phyloP scores from a whole-genome alignment of 2,888 invertebrate species.

The Notodonta ziczac region DNA sequence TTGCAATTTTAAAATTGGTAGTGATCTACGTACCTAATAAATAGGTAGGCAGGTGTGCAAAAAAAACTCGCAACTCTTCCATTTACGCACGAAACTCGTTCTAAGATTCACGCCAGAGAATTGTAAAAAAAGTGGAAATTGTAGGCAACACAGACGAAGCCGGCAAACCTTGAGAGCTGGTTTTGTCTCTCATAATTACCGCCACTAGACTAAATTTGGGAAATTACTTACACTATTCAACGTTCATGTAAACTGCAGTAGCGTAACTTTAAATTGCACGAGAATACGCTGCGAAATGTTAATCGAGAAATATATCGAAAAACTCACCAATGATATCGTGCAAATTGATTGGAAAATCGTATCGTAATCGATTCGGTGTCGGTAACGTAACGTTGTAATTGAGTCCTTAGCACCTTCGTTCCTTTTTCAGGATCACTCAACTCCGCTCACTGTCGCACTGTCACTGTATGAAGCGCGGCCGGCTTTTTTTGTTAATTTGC shows the following conservation, averaged over 20 bases:
- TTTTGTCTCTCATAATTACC: constrained; percentile 40
- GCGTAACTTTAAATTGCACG: background rate
- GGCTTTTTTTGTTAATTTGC: constrained; percentile 62
- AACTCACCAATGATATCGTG: constrained; percentile 67
- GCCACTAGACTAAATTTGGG: constrained; percentile 26
- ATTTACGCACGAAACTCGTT: constrained; percentile 28
- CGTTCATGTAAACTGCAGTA: constrained; percentile 17
- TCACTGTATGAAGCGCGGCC: constrained; percentile 69
- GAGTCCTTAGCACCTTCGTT: constrained; percentile 50
- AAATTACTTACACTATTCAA: constrained; percentile 26
- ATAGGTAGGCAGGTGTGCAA: background rate
- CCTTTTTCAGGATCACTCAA: constrained; percentile 62
- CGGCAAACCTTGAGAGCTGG: constrained; percentile 49
- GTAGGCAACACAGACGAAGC: constrained; percentile 24
- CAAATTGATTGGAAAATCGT: constrained; percentile 57
- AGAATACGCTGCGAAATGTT: background rate
- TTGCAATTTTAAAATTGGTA: background rate
- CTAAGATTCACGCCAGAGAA: constrained; percentile 29
- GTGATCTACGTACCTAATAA: background rate
- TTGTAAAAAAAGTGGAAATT: constrained; percentile 37
- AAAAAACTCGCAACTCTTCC: background rate
- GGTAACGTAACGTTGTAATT: constrained; percentile 43
- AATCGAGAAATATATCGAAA: background rate
- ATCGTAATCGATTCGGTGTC: constrained; percentile 57
- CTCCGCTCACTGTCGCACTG: constrained; percentile 75